A percentile compares a stretch with the other conserved stretches of the same genome.
Conservation (phyloP, 2,113 vertebrate species). For the Pteropus alecto region DNA sequence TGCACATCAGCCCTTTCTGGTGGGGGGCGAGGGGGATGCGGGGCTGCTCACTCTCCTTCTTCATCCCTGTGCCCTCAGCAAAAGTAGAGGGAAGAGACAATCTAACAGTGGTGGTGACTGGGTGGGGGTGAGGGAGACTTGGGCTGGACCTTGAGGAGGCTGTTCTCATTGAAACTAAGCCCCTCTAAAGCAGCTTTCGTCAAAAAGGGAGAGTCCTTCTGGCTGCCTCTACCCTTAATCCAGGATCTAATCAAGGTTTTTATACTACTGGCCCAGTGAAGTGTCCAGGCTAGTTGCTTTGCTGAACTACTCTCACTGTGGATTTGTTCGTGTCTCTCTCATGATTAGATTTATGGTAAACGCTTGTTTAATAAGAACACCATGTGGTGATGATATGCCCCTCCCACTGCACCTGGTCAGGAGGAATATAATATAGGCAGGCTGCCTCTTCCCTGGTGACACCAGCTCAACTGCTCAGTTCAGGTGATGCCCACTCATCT, state of each 20-base stretch:
- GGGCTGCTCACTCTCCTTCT: no score
- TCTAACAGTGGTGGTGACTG: neutral
- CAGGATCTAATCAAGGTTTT: neutral
- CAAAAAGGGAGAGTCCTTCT: neutral
- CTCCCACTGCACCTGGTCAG: rapidly evolving
- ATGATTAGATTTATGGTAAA: neutral
- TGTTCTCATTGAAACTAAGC: neutral
- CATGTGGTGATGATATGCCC: rapidly evolving
- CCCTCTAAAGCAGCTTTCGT: neutral
- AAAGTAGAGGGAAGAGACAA: neutral
- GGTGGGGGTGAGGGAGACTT: rapidly evolving
- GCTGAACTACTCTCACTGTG: neutral
- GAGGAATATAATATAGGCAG: neutral
- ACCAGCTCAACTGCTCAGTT: no score
- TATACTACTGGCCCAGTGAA: neutral
- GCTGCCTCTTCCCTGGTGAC: neutral
- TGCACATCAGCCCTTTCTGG: neutral
- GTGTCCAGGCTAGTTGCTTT: neutral
- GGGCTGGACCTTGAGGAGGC: neutral
- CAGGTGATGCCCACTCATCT: no score
- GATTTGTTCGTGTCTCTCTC: neutral
- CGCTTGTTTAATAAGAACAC: neutral
- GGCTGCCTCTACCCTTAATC: rapidly evolving
- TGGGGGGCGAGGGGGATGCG: no score
- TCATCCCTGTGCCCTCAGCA: neutral